phyloP scores from a whole-genome alignment of 2,888 invertebrate species.

The Leptodirus hochenwartii region DNA sequence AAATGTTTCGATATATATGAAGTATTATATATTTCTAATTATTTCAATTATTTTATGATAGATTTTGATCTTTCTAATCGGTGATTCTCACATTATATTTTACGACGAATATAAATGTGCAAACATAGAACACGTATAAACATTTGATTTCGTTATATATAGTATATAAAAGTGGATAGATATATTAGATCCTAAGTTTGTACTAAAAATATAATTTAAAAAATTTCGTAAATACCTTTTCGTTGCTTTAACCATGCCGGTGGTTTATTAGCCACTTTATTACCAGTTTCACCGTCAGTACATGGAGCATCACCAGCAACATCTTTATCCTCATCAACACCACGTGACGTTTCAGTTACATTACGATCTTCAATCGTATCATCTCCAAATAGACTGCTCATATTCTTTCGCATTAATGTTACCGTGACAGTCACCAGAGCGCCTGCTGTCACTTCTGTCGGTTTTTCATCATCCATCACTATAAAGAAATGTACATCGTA shows the following conservation, averaged over 20 bases:
- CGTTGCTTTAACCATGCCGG: slow-evolving; percentile 70
- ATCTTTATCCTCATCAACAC: slow-evolving; percentile 4
- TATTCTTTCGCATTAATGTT: slow-evolving; percentile 58
- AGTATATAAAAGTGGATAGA: too few species aligned
- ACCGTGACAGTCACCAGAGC: slow-evolving; percentile 97
- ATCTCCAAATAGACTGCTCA: slow-evolving; percentile 70
- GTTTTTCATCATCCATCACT: slow-evolving; percentile 97
- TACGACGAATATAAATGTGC: too few species aligned
- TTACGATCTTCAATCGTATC: slow-evolving; percentile 40
- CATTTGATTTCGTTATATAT: too few species aligned
- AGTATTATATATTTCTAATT: too few species aligned
- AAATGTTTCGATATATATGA: too few species aligned
- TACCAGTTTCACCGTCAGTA: slow-evolving; percentile 13
- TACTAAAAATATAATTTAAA: slow-evolving; percentile 1
- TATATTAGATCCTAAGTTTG: too few species aligned
- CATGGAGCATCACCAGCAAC: not conserved
- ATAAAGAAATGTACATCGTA: slow-evolving; percentile 17
- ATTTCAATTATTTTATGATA: too few species aligned
- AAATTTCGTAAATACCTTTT: too few species aligned
- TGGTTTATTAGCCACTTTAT: slow-evolving; percentile 36
- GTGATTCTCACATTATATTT: too few species aligned
- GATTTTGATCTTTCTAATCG: too few species aligned
- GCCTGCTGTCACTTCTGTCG: slow-evolving; percentile 89
- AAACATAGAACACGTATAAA: too few species aligned
- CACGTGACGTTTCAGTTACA: slow-evolving; percentile 26